Evolutionary conservation across 30 jellyfish, hydroid and myxozoan species (phyloP).

Genomic region (Catostylus mosaicus): DNA sequence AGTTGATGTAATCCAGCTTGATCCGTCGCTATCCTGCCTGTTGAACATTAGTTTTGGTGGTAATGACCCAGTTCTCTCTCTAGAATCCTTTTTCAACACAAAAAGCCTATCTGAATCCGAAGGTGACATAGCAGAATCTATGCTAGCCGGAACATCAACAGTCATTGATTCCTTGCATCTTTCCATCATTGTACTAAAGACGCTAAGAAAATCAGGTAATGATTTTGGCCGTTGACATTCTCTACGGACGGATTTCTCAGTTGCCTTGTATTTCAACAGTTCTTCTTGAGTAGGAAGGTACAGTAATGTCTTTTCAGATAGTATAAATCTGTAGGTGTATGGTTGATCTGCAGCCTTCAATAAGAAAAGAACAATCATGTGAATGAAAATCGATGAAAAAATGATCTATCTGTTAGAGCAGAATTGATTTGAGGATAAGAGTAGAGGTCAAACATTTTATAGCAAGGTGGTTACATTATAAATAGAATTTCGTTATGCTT

Average conservation of each 20-base stretch:
- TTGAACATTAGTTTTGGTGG: not conserved
- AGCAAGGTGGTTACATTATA: too few species aligned
- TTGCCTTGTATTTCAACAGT: not conserved
- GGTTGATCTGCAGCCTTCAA: constrained; percentile 18
- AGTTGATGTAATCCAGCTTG: constrained; percentile 14
- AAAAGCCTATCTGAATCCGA: not conserved
- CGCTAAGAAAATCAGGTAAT: constrained; percentile 41
- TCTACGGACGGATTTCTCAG: not conserved
- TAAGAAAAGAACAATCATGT: too few species aligned
- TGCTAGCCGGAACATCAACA: not conserved
- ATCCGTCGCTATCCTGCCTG: not conserved
- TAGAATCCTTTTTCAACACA: not conserved
- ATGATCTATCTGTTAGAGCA: too few species aligned
- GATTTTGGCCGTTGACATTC: constrained; percentile 46
- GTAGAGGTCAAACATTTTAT: too few species aligned
- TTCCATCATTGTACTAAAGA: not conserved
- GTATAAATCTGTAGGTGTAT: constrained; percentile 36
- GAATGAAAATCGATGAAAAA: too few species aligned
- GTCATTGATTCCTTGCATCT: not conserved
- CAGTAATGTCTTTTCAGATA: constrained; percentile 24
- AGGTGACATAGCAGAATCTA: not conserved
- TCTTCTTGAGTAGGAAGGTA: constrained; percentile 30
- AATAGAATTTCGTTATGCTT: too few species aligned
- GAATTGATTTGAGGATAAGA: too few species aligned
- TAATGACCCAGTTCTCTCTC: constrained; percentile 34